phyloP scores from a whole-genome alignment of 2,797 vertebrate genomes.

The Crenichthys baileyi region DNA sequence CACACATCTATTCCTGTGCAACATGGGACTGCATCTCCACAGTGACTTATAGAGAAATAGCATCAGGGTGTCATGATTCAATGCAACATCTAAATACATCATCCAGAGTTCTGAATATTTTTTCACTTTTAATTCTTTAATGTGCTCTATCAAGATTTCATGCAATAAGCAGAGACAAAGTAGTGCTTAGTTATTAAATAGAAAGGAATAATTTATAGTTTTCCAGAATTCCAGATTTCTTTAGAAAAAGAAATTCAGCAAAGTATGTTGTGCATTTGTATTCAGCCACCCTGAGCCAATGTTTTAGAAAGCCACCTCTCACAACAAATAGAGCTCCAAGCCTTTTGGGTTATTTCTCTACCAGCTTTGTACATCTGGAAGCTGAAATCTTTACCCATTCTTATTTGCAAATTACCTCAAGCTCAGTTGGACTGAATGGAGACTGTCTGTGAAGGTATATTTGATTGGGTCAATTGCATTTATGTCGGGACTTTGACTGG shows the following conservation, averaged over 20 bases:
- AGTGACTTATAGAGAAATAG: slow-evolving; percentile 57
- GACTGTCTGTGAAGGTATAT: too few relatives aligned
- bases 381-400: background rate
- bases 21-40: slow-evolving; percentile 66
- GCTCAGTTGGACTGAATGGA: background rate
- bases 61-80: slow-evolving; percentile 44
- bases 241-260: background rate
- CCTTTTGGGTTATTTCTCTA: background rate
- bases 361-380: background rate
- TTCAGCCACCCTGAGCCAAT: background rate
- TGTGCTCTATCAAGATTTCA: background rate
- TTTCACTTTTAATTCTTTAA: background rate
- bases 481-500: background rate
- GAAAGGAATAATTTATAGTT: background rate
- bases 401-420: background rate
- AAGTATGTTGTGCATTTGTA: background rate
- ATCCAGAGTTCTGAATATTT: slow-evolving; percentile 34
- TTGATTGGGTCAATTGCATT: background rate
- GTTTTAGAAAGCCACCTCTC: too few relatives aligned
- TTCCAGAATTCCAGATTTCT: background rate
- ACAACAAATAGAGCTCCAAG: too few relatives aligned
- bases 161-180: background rate
- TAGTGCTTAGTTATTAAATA: background rate
- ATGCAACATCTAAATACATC: slow-evolving; percentile 40
- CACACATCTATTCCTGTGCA: slow-evolving; percentile 69